Base-by-base conservation (phyloP, 2,113 vertebrate genomes). In the Xyliphius kryptos region DNA sequence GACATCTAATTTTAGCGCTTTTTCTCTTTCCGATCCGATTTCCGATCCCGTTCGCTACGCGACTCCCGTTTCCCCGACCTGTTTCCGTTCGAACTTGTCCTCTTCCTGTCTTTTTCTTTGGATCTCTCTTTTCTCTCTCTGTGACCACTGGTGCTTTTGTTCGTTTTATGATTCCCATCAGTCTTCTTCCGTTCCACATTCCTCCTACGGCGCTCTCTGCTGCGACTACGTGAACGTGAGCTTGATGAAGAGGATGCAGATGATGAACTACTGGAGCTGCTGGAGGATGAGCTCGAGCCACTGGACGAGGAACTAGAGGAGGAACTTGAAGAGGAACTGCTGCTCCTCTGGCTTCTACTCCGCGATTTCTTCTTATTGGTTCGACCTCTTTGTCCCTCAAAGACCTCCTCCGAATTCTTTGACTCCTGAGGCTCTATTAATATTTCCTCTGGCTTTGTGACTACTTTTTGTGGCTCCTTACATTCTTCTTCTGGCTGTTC, bases 21-120 rank as follows among this genome's bases (percentile, higher is more conserved):
- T 81, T 93, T 97, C 81, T 97, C 94, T 85, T 97, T 97, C 83
- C 93, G 92, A 83, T 97, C 94, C 83, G 93, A 90, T 87, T 95
- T 97, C 81, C 90, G 92, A 76, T 97, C 95, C 87, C 92, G 90
- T 79, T 96, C 91, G 71, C 84, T 88, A 61, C 91, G 89, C 49
- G 92, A 91, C 58, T 89, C 82, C 81, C 89, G 87, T 77, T 89
- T 92, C 72, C 85, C 89, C 79, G 87, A 87, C 73, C 91, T 83
- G 83, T 87, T 89, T 77, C 89, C 93, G 76, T 96, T 94, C 50
- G 92, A 89, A 72, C 86, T 86, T 69, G 85, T 92, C 71, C 91
- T 91, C 80, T 93, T 96, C 63, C 89, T 91, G 79, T 92, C 90
- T 56, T 92, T 89, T 56, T 87, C 85, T 74, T 87, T 85, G 17